Base-by-base conservation (phyloP, 1,140 invertebrate species). In the Aphaenogaster ashmeadi region DNA sequence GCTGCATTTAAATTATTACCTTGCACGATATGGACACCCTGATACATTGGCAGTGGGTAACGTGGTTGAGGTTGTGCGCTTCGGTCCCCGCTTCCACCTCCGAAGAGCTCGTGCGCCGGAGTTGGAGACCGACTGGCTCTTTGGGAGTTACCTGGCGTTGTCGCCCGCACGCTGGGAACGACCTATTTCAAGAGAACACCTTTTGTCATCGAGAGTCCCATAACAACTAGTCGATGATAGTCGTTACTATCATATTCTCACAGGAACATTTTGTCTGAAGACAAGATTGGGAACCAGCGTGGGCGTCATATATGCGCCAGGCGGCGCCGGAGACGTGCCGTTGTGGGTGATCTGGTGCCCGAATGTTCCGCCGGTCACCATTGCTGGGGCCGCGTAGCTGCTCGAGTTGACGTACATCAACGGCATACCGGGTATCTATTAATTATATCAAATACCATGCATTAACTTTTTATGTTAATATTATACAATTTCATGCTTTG, bases 21-120 rank as follows among this genome's bases (percentile, higher is more conserved):
- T 94, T 95, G 94, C 71, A 95, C 93, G 75, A 95, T 94, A 92
- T 95, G 94, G 89, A 95, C 93, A 93, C 93, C 94, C 89, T 95
- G 94, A 92, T 95, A 95, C 93, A 95, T 94, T 95, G 95, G 94
- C 93, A 95, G 93, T 94, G 94, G 94, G 91, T 95, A 95, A 90
- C 94, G 94, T 88, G 94, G 88, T 89, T 94, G 94, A 78, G 92
- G 81, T 93, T 95, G 95, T 92, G 92, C 91, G 91, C 80, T 95
- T 94, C 94, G 93, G 86, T 95, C 94, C 74, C 93, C 93, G 75
- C 88, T 94, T 74, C 92, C 91, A 85, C 84, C 89, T 88, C 92
- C 93, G 58, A 94, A 93, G 85, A 95, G 83, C 58, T 95, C 94
- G 58, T 95, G 94, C 52, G 93, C 95, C 11, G 95, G 94, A 54